These are phyloP conservation scores for Danio jaintianensis DNA, from an alignment of 2,797 vertebrate genomes.

Conservation along the genomic window DNA sequence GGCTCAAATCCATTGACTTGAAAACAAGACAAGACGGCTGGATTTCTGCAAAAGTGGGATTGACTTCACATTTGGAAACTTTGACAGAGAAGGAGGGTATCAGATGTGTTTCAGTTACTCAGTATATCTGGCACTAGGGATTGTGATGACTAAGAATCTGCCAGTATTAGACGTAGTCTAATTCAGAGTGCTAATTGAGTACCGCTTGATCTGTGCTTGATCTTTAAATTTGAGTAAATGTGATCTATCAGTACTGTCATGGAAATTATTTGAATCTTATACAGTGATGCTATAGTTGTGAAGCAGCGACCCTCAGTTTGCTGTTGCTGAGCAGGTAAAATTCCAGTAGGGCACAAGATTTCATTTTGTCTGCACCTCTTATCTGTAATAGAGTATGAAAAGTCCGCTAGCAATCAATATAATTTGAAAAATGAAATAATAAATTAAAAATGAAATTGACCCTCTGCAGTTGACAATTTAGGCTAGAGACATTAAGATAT, in stretches of 20 bases:
- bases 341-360: not conserved
- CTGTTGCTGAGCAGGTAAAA: not conserved
- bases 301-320: not conserved
- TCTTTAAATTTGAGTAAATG: not conserved
- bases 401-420: slow-evolving; percentile 4
- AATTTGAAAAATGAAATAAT: not conserved
- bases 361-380: not conserved
- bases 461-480: not conserved
- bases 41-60: slow-evolving; percentile 17
- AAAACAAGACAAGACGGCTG: slow-evolving; percentile 39
- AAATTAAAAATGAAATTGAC: no score
- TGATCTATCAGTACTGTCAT: not conserved
- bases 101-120: not conserved
- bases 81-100: slow-evolving; percentile 12
- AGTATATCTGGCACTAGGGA: not conserved
- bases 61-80: slow-evolving; percentile 27
- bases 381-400: not conserved
- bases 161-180: not conserved
- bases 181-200: not conserved
- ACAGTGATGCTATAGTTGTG: not conserved
- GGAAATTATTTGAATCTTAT: not conserved
- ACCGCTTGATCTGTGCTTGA: not conserved
- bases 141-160: not conserved
- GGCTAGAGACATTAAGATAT: no score
- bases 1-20: slow-evolving; percentile 50